These are phyloP conservation scores for Danio aesculapii DNA, from an alignment of 2,797 vertebrate species.

Conservation along the genomic window DNA sequence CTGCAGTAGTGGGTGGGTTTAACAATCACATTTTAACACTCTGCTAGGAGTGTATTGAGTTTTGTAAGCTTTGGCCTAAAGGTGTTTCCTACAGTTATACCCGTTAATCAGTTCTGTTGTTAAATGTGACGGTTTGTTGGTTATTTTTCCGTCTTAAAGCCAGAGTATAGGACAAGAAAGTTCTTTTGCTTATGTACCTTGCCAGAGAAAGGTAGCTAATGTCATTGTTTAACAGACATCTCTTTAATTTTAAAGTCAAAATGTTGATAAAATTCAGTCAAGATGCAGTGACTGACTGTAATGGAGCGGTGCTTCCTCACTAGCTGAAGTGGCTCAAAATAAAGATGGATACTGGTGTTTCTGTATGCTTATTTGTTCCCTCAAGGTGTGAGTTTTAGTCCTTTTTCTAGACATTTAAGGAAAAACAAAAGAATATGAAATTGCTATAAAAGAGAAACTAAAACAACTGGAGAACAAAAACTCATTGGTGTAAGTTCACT, in stretches of 20 bases:
- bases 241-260: not conserved
- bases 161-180: not conserved
- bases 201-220: constrained; percentile 37
- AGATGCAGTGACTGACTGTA: not conserved
- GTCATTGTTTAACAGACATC: not conserved
- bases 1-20: constrained; percentile 19
- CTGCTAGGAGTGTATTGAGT: constrained; percentile 29
- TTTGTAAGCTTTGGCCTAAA: constrained; percentile 31
- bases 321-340: not conserved
- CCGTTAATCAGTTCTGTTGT: constrained; percentile 32
- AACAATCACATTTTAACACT: constrained; percentile 22
- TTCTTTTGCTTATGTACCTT: constrained; percentile 26
- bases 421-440: no score
- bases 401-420: no score
- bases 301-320: not conserved
- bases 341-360: not conserved
- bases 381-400: no score
- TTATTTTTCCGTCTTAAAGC: constrained; percentile 28
- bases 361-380: no score
- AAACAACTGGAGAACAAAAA: no score
- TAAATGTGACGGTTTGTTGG: constrained; percentile 27
- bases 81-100: constrained; percentile 8
- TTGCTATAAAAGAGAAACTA: no score
- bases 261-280: not conserved
- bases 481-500: no score